Base-by-base conservation (phyloP, 2,113 vertebrate genomes). In the Rhinoderma darwinii region DNA sequence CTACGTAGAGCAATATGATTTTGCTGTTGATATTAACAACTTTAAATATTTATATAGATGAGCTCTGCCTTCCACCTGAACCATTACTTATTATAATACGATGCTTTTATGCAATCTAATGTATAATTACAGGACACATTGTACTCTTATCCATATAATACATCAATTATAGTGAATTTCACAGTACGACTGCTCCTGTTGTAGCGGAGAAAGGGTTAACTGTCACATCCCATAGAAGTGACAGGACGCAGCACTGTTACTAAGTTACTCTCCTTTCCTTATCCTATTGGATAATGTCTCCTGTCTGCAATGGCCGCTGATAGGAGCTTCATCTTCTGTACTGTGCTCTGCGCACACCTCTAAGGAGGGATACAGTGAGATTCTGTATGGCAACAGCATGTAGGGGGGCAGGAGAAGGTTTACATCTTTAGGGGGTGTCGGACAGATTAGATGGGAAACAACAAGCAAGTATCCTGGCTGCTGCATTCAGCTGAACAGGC, bases 331-430 rank as follows among this genome's bases (percentile, higher is more conserved):
- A 39, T 86, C 35, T 17, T 88, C 88, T 88, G 90, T 81, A 27
- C 91, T 90, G 88, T 0, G 0, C 3, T 0, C 4, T 27, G 83
- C 66, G 47, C 89, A 90, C 89, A 88, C 89, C 89, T 86, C 88
- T 51, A 56, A 90, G 91, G 90, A 88, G 91, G 93, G 90, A 90
- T 90, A 88, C 85, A n/a, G 84, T 87, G 86, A 82, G 90, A 90
- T 92, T 92, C 88, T 91, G 90, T 88, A 88, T 90, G 91, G 92
- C 89, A 90, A 79, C 54, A 87, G 88, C 59, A 89, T 59, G 25
- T 89, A 92, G 91, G 89, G 90, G 88, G 90, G 88, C 91, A 88
- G 91, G 84, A 43, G 82, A 27, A 79, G 47, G 88, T 4, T 25
- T 66, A 77, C 51, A 77, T 77, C 54, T 77, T 74, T 25, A 47